Evolutionary conservation across 2,888 invertebrate species (phyloP).

Genomic region (Polyploca ridens): DNA sequence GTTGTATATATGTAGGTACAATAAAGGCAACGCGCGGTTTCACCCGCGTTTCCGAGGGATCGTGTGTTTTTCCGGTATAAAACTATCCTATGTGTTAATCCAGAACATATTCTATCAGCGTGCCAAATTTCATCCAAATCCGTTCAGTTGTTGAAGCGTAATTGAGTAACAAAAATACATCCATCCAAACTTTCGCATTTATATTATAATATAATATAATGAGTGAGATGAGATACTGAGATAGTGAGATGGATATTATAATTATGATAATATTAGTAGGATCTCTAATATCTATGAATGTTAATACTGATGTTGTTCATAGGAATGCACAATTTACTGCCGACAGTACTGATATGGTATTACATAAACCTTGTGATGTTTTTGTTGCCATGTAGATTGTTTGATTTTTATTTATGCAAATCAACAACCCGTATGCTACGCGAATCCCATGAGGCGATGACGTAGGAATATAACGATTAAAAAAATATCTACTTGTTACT

Average conservation of each 20-base stretch:
- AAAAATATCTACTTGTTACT: not conserved
- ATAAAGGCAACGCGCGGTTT: not conserved
- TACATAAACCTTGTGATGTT: not conserved
- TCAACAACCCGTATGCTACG: not conserved
- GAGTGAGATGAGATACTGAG: too few species aligned
- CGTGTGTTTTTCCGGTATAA: too few species aligned
- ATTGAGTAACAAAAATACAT: too few species aligned
- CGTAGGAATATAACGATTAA: not conserved
- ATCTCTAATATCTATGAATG: not conserved
- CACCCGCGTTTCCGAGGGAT: too few species aligned
- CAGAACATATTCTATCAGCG: too few species aligned
- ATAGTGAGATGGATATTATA: too few species aligned
- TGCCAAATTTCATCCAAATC: too few species aligned
- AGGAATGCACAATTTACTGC: not conserved
- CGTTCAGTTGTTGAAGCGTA: too few species aligned
- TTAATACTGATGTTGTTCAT: not conserved
- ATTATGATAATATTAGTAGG: too few species aligned
- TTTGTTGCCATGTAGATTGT: not conserved
- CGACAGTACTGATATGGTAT: not conserved
- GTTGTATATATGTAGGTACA: not conserved
- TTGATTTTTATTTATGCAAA: constrained; percentile 4
- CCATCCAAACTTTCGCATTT: too few species aligned
- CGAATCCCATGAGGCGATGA: not conserved
- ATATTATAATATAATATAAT: too few species aligned
- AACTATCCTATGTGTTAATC: too few species aligned